Evolutionary conservation across 2,113 vertebrate species (phyloP).

Genomic region (Myrmophylax atrothorax): DNA sequence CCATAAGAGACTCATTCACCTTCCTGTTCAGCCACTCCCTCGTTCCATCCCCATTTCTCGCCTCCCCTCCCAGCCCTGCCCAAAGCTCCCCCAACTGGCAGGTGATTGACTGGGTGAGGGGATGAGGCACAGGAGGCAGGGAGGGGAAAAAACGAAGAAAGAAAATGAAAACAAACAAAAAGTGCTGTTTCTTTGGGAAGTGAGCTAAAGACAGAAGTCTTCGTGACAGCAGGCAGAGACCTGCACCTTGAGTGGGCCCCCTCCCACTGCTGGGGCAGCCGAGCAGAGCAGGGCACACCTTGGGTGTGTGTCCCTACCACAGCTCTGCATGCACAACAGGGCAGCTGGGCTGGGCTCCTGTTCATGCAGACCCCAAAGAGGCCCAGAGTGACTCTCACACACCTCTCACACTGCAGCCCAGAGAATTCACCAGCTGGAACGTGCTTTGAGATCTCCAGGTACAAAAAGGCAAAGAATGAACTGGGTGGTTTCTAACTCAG

Average conservation of each 20-base stretch:
- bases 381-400: neutral
- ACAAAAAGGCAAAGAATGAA: neutral
- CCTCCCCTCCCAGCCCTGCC: neutral
- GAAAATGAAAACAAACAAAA: too few relatives aligned
- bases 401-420: neutral
- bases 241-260: neutral
- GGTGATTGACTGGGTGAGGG: neutral
- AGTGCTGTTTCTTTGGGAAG: neutral
- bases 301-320: slow-evolving; percentile 3
- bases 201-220: neutral
- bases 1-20: neutral
- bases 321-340: neutral
- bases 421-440: neutral
- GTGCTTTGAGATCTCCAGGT: neutral
- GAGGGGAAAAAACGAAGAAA: neutral
- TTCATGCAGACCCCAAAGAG: neutral
- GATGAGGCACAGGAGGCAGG: neutral
- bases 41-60: neutral
- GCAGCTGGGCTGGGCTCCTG: neutral
- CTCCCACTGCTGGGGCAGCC: neutral
- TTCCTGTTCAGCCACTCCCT: neutral
- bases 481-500: neutral
- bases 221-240: neutral
- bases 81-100: neutral
- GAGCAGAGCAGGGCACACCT: neutral